Percentiles rank a stretch among this genome's conserved stretches.
Conservation (phyloP, 1,140 invertebrate species). For the Ceratina calcarata region DNA sequence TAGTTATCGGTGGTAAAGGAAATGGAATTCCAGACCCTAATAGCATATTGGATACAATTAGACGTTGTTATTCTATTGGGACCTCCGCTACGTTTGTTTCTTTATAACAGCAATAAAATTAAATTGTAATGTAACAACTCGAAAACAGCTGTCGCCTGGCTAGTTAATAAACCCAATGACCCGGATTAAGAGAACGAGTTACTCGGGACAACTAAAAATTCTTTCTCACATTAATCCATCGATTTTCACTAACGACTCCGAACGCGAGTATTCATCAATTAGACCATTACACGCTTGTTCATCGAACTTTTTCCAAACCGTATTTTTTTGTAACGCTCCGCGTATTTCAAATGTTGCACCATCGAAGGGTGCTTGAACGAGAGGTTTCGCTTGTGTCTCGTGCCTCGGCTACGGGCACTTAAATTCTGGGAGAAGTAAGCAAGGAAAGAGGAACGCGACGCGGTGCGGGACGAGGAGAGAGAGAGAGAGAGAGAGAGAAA, state of each 20-base stretch:
- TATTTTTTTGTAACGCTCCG: too few species aligned
- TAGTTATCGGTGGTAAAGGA: too few species aligned
- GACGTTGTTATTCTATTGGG: background rate
- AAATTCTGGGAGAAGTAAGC: constrained; percentile 19
- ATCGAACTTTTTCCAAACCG: too few species aligned
- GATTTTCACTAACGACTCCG: too few species aligned
- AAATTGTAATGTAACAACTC: background rate
- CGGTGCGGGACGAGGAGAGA: background rate
- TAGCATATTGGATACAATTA: background rate
- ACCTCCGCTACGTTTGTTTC: background rate
- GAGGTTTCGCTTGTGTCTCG: constrained; percentile 3
- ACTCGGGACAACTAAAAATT: constrained; percentile 8
- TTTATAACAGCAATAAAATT: constrained; percentile 5
- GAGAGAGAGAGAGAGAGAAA: background rate
- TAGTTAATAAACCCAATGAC: background rate
- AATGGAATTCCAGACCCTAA: too few species aligned
- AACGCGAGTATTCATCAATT: background rate
- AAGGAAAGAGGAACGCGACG: constrained; percentile 2
- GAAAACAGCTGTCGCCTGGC: background rate
- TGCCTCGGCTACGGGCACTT: constrained; percentile 22
- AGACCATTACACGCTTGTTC: background rate
- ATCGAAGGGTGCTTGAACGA: background rate
- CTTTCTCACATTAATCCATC: background rate
- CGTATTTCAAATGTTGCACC: too few species aligned
- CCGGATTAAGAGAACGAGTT: constrained; percentile 24